phyloP scores from a whole-genome alignment of 2,888 invertebrate genomes.

The Drosophila paramelanica region DNA sequence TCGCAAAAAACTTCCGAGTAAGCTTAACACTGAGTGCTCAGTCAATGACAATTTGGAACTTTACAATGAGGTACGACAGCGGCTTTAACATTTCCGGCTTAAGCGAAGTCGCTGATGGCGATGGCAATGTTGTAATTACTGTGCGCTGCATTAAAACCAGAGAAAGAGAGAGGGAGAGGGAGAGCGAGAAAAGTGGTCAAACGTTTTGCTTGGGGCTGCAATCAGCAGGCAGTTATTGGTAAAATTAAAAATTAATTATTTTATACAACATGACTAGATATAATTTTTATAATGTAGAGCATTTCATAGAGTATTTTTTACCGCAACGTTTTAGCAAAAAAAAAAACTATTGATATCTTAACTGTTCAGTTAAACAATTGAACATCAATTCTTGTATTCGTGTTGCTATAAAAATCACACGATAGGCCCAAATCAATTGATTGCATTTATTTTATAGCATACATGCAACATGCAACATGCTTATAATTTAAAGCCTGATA shows the following conservation, averaged over 20 bases:
- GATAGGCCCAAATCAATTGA: too few species aligned
- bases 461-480: too few species aligned
- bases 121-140: conserved; percentile 37
- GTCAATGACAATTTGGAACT: conserved; percentile 53
- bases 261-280: background rate
- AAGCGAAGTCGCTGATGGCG: conserved; percentile 20
- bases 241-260: background rate
- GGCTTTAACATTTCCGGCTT: conserved; percentile 56
- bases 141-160: background rate
- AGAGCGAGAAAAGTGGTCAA: background rate
- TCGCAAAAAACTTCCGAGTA: conserved; percentile 43
- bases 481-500: too few species aligned
- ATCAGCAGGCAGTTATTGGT: conserved; percentile 1
- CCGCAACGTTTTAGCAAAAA: too few species aligned
- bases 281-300: too few species aligned
- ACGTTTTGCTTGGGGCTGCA: conserved; percentile 9
- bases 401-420: too few species aligned
- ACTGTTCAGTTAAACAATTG: too few species aligned
- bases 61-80: conserved; percentile 29
- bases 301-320: background rate
- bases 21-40: conserved; percentile 58
- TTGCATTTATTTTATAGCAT: too few species aligned
- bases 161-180: background rate
- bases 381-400: too few species aligned
- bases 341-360: too few species aligned